Evolutionary conservation across 2,888 invertebrate genomes (phyloP).

Genomic region (Caenorhabditis auriculariae): DNA sequence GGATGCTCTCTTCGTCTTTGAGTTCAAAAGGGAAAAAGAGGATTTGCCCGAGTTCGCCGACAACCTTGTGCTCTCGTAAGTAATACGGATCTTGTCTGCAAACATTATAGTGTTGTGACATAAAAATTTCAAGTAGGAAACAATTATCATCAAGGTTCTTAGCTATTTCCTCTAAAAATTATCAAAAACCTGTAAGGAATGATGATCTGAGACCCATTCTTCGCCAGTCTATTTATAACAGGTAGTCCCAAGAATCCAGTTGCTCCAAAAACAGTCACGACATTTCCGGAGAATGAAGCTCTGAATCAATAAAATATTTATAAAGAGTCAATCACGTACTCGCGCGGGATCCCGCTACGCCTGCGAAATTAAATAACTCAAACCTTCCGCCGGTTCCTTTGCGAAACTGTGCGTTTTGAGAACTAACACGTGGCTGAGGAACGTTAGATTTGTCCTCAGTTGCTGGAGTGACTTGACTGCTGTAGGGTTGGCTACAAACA

Average conservation of each 20-base stretch:
- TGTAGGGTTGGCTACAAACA: slow-evolving; percentile 13
- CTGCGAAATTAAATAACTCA: slow-evolving; percentile 4
- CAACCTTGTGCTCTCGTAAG: slow-evolving; percentile 77
- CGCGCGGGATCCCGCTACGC: not conserved
- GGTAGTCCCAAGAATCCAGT: slow-evolving; percentile 86
- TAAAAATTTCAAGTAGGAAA: not conserved
- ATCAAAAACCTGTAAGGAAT: slow-evolving; percentile 80
- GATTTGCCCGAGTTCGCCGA: slow-evolving; percentile 79
- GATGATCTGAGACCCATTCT: slow-evolving; percentile 74
- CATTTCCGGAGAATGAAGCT: slow-evolving; percentile 91
- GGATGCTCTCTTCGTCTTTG: slow-evolving; percentile 81
- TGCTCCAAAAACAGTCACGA: slow-evolving; percentile 82
- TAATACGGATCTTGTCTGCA: slow-evolving; percentile 74
- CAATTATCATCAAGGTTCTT: not conserved
- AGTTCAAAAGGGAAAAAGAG: slow-evolving; percentile 75
- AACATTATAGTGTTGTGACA: not conserved
- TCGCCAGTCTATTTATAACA: slow-evolving; percentile 81
- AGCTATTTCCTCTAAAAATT: not conserved
- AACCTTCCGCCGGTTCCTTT: slow-evolving; percentile 42
- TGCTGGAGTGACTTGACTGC: slow-evolving; percentile 27
- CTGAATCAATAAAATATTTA: no score
- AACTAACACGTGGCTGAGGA: slow-evolving; percentile 31
- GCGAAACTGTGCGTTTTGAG: slow-evolving; percentile 31
- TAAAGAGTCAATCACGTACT: slow-evolving; percentile 1
- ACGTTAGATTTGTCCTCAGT: slow-evolving; percentile 26